These are phyloP conservation scores for Gobiocypris rarus DNA, from an alignment of 2,113 vertebrate genomes.

Conservation along the genomic window DNA sequence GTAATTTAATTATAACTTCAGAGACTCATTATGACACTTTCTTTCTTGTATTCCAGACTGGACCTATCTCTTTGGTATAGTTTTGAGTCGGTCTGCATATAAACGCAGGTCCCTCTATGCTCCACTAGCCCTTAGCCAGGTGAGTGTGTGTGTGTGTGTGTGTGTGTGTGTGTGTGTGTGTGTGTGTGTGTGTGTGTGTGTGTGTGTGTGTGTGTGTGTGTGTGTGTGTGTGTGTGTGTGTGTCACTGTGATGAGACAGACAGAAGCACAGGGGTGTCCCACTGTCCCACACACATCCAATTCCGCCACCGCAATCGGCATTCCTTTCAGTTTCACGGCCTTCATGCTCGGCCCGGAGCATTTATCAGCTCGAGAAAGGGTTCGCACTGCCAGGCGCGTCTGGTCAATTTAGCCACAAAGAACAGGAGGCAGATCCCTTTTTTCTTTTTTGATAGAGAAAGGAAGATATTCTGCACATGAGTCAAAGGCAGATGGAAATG, in stretches of 20 bases:
- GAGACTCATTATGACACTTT: slow-evolving; percentile 1
- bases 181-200: slow-evolving; percentile 17
- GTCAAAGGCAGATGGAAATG: slow-evolving; percentile 25
- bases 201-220: slow-evolving; percentile 26
- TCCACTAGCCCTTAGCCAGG: not conserved
- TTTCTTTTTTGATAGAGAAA: slow-evolving; percentile 14
- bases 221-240: slow-evolving; percentile 17
- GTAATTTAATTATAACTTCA: slow-evolving; percentile 10
- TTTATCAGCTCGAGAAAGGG: slow-evolving; percentile 13
- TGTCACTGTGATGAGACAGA: slow-evolving; percentile 10
- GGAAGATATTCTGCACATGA: not conserved
- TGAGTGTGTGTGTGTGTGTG: slow-evolving; percentile 16
- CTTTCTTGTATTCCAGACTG: not conserved
- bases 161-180: slow-evolving; percentile 29
- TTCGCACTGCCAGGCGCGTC: not conserved
- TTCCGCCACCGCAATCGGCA: slow-evolving; percentile 14
- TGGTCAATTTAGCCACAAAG: slow-evolving; percentile 20
- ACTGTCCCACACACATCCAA: slow-evolving; percentile 32
- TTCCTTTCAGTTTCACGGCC: not conserved
- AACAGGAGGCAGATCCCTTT: not conserved
- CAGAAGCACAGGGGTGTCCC: slow-evolving; percentile 31
- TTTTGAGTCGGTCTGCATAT: not conserved
- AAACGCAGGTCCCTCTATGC: not conserved
- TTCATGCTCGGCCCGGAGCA: not conserved
- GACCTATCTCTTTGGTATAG: not conserved